Base-by-base conservation (phyloP, 1,140 invertebrate genomes). In the Megalopta genalis region DNA sequence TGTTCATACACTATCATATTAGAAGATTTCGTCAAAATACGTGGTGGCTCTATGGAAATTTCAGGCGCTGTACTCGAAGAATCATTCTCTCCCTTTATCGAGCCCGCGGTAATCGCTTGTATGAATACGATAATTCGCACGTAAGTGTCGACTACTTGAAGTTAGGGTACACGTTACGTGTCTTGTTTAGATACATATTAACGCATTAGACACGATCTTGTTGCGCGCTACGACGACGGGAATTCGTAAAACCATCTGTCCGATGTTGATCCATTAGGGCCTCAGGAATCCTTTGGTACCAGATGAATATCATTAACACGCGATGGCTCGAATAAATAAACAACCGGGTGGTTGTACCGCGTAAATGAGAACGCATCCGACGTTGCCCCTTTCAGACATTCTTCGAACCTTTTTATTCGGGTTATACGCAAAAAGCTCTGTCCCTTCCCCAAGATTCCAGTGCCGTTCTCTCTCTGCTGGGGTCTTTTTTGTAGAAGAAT, bases 81-180 rank as follows among this genome's bases (percentile, higher is more conserved):
- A 27, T 73, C 71, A 18, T 75, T 52, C 12, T 4, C n/a, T 23
- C 57, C 66, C 39, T 42, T 75, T 67, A 66, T 37, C 12, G 23
- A 37, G 10, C 4, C 8, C n/a, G 8, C 37, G 32, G 73, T 46
- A 66, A 54, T 73, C 52, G n/a, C 18, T 5, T 57, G 1, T n/a
- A 2, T 21, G 8, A 37, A 49, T 52, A 63, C 42, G 21, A n/a
- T 63, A 62, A 70, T 71, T 71, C 18, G 25, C 75, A 9, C 59
- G 68, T 60, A n/a, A 39, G 21, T 14, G 52, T n/a, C 12, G 25
- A 25, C 4, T 32, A 39, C n/a, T 49, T 23, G 18, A 39, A 27
- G 37, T n/a, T 46, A 25, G 39, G 16, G 46, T 39, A 16, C 42
- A 25, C 12, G 23, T 70, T 77, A 70, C 54, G 18, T 16, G 39